Evolutionary conservation across 2,113 vertebrate species (phyloP).

Genomic region (Canis aureus): DNA sequence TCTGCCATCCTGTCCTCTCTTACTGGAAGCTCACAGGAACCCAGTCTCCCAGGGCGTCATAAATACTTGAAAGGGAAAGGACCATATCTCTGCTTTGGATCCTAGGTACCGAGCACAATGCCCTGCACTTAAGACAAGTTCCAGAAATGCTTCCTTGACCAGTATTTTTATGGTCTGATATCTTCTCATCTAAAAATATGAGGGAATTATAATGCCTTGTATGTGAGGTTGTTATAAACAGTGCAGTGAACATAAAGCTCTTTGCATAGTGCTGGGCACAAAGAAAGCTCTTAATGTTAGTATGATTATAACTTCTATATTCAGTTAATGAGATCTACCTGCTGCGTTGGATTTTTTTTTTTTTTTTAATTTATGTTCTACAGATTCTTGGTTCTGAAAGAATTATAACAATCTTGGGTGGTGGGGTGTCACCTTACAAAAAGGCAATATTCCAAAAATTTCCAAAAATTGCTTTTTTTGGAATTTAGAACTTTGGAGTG

Average conservation of each 20-base stretch:
- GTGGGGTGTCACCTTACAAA: not conserved
- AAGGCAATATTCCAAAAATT: not conserved
- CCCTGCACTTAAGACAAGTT: not conserved
- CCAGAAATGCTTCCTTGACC: not conserved
- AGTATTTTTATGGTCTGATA: not conserved
- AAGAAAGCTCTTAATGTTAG: not conserved
- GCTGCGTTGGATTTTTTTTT: not conserved
- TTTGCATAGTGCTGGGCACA: not conserved
- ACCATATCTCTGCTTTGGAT: not conserved
- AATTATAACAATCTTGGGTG: not conserved
- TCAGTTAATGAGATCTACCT: not conserved
- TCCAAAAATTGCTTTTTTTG: not conserved
- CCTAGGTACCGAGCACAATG: not conserved
- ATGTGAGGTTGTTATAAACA: not conserved
- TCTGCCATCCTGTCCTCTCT: not conserved
- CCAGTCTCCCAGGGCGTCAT: not conserved
- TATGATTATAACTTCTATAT: not conserved
- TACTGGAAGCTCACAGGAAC: not conserved
- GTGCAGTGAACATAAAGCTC: not conserved
- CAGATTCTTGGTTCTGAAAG: slow-evolving; percentile 12
- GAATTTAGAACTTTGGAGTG: not conserved
- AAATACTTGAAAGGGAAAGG: not conserved
- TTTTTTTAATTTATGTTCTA: not conserved
- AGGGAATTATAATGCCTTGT: not conserved
- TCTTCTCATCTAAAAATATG: not conserved